Evolutionary conservation across 2,888 invertebrate species (phyloP).

Genomic region (Coremacera marginata): DNA sequence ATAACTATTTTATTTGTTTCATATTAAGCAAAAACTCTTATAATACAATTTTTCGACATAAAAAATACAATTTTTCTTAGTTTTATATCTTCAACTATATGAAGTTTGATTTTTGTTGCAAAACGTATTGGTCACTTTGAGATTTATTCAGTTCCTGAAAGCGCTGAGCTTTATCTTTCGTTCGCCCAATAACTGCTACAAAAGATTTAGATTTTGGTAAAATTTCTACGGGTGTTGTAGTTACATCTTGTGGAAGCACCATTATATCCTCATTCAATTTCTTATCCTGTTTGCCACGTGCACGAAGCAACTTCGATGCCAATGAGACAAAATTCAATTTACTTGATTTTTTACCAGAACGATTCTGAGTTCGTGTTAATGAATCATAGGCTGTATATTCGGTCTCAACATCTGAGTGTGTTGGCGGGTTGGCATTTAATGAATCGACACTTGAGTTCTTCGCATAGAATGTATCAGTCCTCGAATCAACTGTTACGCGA

Average conservation of each 20-base stretch:
- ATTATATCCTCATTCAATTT: constrained; percentile 69
- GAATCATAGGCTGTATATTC: not conserved
- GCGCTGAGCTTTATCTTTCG: constrained; percentile 15
- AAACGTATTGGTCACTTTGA: constrained; percentile 64
- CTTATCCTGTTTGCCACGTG: constrained; percentile 58
- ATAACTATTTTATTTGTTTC: no score
- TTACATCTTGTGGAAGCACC: constrained; percentile 53
- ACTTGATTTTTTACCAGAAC: constrained; percentile 60
- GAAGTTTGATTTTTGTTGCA: constrained; percentile 63
- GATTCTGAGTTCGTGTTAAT: not conserved
- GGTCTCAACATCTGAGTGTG: not conserved
- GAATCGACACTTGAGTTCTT: constrained; percentile 85
- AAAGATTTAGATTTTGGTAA: constrained; percentile 66
- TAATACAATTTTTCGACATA: no score
- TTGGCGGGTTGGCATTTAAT: constrained; percentile 69
- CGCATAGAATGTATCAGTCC: constrained; percentile 49
- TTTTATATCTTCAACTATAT: constrained; percentile 66
- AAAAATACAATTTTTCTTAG: no score
- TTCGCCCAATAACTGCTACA: constrained; percentile 51
- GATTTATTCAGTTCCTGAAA: constrained; percentile 62
- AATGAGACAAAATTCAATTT: constrained; percentile 72
- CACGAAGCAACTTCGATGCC: constrained; percentile 74
- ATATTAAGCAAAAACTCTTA: no score
- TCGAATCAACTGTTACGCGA: constrained; percentile 72
- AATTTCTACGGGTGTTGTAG: constrained; percentile 22